phyloP scores from a whole-genome alignment of 1,140 invertebrate species.

The Oryzaephilus surinamensis region DNA sequence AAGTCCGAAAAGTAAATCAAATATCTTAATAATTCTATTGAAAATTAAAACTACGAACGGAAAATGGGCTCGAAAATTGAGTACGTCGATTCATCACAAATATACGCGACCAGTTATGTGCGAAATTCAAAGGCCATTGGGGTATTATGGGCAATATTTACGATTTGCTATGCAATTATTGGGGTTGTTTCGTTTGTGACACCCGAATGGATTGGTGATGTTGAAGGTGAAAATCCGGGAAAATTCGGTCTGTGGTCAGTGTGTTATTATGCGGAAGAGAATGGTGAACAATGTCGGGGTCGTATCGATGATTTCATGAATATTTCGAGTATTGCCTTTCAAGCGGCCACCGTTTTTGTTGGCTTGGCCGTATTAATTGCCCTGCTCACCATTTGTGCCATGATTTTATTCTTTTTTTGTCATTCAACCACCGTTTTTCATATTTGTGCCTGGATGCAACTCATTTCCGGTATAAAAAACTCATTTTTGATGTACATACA shows the following conservation, averaged over 20 bases:
- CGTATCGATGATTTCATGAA: conserved; percentile 69
- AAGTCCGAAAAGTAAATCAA: too few species aligned
- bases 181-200: conserved; percentile 89
- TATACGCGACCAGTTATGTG: conserved; percentile 87
- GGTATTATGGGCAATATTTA: conserved; percentile 93
- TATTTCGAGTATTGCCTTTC: conserved; percentile 68
- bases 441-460: conserved; percentile 87
- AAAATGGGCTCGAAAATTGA: conserved; percentile 80
- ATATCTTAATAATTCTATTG: too few species aligned
- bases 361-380: conserved; percentile 77
- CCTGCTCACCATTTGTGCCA: conserved; percentile 72
- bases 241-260: conserved; percentile 87
- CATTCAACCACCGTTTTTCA: conserved; percentile 88
- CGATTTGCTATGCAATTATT: conserved; percentile 93
- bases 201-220: conserved; percentile 86
- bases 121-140: conserved; percentile 93
- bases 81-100: conserved; percentile 78
- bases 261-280: conserved; percentile 55
- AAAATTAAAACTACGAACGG: too few species aligned
- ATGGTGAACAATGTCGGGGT: conserved; percentile 67
- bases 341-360: conserved; percentile 78
- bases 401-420: conserved; percentile 91
- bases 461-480: conserved; percentile 68
- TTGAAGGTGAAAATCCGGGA: conserved; percentile 73
- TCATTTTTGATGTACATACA: too few species aligned